Evolutionary conservation across 2,888 invertebrate genomes (phyloP), one percentile per base, ranked within the genome.

Genomic region (Allygus modestus): DNA sequence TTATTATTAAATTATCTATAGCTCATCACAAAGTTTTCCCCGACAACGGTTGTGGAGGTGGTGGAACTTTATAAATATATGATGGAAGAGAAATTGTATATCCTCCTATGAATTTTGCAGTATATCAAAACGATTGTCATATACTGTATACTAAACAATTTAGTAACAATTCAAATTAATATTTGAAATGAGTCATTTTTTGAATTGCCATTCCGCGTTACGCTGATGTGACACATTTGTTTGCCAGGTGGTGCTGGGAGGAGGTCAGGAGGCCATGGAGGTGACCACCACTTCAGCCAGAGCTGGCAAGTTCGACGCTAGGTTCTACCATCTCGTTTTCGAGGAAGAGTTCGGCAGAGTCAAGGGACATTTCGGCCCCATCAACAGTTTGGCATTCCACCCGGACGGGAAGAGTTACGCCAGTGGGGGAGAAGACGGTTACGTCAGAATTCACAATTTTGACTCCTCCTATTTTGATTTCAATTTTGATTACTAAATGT

Each of bases 291-390:
- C 98, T 0, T 97, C 97, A 0, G 94, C 98, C 0, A 93, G 97
- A 88, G 95, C 97, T 86, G 99, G 99, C 82, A 99, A 99, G 92
- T 99, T 99, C 90, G 99, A 99, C 90, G 98, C 95, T 12, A 96
- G 91, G 82, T 97, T 99, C 92, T 99, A 96, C 93, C 98, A 99
- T 91, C 92, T 98, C 88, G 95, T 99, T 31, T 99, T 98, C 91
- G 98, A 98, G 91, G 98, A 99, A 89, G 99, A 99, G 90, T 99
- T 99, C 91, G 98, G 96, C 0, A 93, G 98, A 85, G 95, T 99
- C n/a, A 99, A 99, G 90, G 99, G 99, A 84, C 99, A 99, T 92
- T 99, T 99, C 90, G 99, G 99, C 88, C 99, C 99, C 0, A 99
- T 99, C 89, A 99, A 99, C 93, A 98, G 98, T 91, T 94, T 99